Evolutionary conservation across 2,113 vertebrate genomes (phyloP).

Genomic region (Calyptomena viridis): DNA sequence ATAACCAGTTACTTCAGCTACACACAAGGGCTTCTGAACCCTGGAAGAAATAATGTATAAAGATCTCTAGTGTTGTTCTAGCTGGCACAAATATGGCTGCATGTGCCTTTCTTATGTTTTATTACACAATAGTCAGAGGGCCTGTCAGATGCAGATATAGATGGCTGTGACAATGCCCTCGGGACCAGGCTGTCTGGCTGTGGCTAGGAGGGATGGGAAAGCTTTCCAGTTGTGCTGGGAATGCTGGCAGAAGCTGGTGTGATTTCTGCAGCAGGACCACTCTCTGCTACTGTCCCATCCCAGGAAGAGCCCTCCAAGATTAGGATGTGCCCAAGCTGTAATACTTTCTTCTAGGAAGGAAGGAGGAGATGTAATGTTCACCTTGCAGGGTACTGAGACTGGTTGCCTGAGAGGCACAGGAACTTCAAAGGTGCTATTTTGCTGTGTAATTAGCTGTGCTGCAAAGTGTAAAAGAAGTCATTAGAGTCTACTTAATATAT

Average conservation of each 20-base stretch:
- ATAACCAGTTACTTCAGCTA: neutral
- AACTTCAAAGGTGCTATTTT: neutral
- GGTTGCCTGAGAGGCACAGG: neutral
- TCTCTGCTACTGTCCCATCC: neutral
- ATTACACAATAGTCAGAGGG: neutral
- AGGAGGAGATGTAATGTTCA: neutral
- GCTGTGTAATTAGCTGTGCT: neutral
- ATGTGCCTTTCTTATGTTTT: neutral
- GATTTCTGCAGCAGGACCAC: neutral
- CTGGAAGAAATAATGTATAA: rapidly evolving
- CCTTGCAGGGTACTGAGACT: neutral
- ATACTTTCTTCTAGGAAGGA: neutral
- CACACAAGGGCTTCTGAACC: neutral
- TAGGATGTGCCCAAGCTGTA: neutral
- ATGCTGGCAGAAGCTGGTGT: neutral
- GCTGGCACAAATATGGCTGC: neutral
- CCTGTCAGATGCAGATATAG: neutral
- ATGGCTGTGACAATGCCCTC: neutral
- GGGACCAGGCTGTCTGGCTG: neutral
- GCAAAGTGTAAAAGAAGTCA: neutral
- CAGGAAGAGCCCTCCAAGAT: neutral
- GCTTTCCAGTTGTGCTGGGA: neutral
- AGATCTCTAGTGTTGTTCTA: neutral
- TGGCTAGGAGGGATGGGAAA: neutral
- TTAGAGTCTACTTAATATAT: neutral